Percentiles rank a stretch among this genome's conserved stretches.
Conservation (phyloP, 2,113 vertebrate genomes). For the Ciconia boyciana region DNA sequence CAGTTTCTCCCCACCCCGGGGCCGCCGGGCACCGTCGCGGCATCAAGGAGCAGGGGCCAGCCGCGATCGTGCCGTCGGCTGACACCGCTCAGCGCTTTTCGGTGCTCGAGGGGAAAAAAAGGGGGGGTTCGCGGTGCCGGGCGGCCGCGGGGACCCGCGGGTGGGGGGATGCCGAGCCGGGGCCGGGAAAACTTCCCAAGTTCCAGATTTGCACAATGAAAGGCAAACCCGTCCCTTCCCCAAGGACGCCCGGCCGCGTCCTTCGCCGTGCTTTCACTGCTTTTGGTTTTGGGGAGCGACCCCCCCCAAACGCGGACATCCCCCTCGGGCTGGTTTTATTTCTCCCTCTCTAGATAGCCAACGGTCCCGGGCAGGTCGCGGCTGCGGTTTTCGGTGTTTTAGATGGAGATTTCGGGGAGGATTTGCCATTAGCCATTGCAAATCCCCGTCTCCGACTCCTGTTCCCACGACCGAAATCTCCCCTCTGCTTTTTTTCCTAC, state of each 20-base stretch:
- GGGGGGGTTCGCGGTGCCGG: neutral
- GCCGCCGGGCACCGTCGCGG: neutral
- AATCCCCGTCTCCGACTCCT: neutral
- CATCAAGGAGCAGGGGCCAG: neutral
- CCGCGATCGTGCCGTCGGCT: neutral
- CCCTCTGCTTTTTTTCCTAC: neutral
- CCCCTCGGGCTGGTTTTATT: neutral
- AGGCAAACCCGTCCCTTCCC: neutral
- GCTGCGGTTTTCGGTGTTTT: neutral
- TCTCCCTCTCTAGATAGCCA: neutral
- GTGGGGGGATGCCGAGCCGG: neutral
- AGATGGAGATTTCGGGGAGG: neutral
- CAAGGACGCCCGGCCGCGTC: neutral
- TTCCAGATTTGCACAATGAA: neutral
- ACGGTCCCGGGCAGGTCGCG: neutral
- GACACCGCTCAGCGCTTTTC: neutral
- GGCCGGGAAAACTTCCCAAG: neutral
- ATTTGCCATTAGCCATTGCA: neutral
- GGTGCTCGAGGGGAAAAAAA: neutral
- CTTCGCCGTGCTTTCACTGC: neutral
- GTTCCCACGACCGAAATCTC: conserved; percentile 21
- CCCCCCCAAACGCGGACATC: neutral
- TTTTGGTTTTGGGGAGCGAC: neutral
- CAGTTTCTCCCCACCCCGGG: neutral
- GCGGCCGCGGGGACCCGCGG: neutral